A percentile compares a stretch with the other conserved stretches of the same genome.
These are phyloP conservation scores for Julus scanicus DNA, from an alignment of 2,888 invertebrate genomes.

Conservation along the genomic window DNA sequence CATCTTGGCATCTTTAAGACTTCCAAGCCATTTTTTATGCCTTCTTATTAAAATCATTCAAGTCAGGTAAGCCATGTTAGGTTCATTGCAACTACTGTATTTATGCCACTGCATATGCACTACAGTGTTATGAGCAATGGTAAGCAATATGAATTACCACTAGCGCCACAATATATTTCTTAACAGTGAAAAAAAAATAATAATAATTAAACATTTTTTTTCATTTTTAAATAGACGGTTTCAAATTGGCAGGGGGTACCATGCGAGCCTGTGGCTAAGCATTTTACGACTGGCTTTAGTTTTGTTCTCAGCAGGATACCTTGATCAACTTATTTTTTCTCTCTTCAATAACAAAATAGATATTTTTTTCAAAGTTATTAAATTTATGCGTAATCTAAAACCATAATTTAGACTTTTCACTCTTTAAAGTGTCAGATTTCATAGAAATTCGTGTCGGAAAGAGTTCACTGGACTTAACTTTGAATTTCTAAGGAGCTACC, in stretches of 20 bases:
- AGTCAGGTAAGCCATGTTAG: neutral
- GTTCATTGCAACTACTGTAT: conserved; percentile 28
- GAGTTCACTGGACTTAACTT: conserved; percentile 13
- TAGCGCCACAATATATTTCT: neutral
- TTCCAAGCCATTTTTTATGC: neutral
- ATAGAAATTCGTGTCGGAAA: conserved; percentile 27
- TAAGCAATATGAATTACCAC: neutral
- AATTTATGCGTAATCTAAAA: conserved; percentile 33
- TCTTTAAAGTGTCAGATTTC: conserved; percentile 32
- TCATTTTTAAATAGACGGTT: conserved; percentile 33
- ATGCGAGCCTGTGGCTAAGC: neutral
- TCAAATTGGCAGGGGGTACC: conserved; percentile 38
- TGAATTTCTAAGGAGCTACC: neutral
- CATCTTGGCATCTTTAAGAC: conserved; percentile 28
- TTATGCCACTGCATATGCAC: neutral
- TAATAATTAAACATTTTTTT: neutral
- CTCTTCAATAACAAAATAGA: neutral
- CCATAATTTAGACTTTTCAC: conserved; percentile 49
- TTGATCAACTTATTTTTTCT: conserved; percentile 38
- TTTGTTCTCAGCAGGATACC: conserved; percentile 28
- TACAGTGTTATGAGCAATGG: neutral
- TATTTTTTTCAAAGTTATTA: conserved; percentile 9
- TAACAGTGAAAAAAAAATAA: conserved; percentile 21
- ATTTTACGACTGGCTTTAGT: conserved; percentile 44
- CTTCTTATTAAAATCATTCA: neutral